phyloP scores from a whole-genome alignment of 2,888 invertebrate genomes.

The Muschampia plurimacula region DNA sequence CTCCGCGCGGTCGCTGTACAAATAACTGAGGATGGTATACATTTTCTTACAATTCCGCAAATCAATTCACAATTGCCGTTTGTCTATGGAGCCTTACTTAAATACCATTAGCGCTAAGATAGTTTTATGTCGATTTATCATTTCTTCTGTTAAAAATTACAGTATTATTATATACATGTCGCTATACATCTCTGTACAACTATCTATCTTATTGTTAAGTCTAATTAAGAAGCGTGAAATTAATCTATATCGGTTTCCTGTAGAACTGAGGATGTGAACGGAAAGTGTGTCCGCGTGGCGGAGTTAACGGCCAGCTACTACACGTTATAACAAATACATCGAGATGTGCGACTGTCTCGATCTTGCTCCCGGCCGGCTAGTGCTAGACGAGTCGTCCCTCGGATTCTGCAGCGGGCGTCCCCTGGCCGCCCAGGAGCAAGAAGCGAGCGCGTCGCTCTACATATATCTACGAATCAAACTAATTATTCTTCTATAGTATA shows the following conservation, averaged over 20 bases:
- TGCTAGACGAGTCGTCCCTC: slow-evolving; percentile 2
- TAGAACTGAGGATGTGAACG: slow-evolving; percentile 79
- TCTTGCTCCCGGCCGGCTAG: slow-evolving; percentile 52
- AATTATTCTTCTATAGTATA: slow-evolving; percentile 85
- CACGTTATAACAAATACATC: slow-evolving; percentile 84
- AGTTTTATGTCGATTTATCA: slow-evolving; percentile 68
- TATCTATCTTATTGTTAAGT: slow-evolving; percentile 77
- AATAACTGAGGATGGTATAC: slow-evolving; percentile 75
- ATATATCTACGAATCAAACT: slow-evolving; percentile 85
- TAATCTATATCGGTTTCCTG: slow-evolving; percentile 56
- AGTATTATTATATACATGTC: slow-evolving; percentile 80
- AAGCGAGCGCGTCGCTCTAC: slow-evolving; percentile 67
- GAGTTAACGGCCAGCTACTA: slow-evolving; percentile 76
- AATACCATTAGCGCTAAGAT: slow-evolving; percentile 81
- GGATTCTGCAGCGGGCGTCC: not conserved
- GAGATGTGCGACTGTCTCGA: slow-evolving; percentile 64
- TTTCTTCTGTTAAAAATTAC: slow-evolving; percentile 82
- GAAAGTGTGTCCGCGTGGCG: slow-evolving; percentile 71
- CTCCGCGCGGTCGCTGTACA: slow-evolving; percentile 68
- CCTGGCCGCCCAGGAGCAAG: slow-evolving; percentile 51
- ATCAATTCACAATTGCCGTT: slow-evolving; percentile 72
- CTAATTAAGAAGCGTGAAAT: slow-evolving; percentile 75
- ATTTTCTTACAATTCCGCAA: slow-evolving; percentile 74
- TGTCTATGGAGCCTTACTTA: slow-evolving; percentile 79
- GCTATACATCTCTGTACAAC: slow-evolving; percentile 82